Conservation (phyloP, 2,113 vertebrate species). For the Crypturellus undulatus region DNA sequence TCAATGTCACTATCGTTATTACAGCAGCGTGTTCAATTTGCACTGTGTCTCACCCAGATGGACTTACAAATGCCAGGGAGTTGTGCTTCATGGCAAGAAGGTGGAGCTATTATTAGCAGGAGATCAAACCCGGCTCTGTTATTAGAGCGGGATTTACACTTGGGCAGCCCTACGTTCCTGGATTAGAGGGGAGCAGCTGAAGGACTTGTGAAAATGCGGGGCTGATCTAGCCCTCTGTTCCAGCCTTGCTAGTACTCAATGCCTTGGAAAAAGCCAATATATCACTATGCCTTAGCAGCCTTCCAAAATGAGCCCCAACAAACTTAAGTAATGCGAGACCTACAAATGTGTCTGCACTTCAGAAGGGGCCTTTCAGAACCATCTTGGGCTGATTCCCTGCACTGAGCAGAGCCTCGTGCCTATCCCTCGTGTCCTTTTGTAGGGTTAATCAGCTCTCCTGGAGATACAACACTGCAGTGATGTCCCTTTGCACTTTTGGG, state of each 20-base stretch:
- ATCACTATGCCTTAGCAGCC: background rate
- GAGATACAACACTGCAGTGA: background rate
- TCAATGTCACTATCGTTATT: background rate
- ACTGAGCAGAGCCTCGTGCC: background rate
- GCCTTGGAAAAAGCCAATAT: background rate
- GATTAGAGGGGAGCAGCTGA: conserved; percentile 57
- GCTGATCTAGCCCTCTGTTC: background rate
- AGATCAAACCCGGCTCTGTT: conserved; percentile 44
- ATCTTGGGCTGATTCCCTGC: background rate
- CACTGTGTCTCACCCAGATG: background rate
- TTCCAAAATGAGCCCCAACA: background rate
- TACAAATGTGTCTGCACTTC: background rate
- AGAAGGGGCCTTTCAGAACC: background rate
- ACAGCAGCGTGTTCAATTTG: background rate
- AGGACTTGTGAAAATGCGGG: conserved; percentile 42
- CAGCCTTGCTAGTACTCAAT: background rate
- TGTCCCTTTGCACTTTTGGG: background rate
- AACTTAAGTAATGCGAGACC: background rate
- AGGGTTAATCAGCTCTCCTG: background rate
- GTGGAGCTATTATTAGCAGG: conserved; percentile 48
- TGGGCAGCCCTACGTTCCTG: background rate
- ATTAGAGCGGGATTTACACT: conserved; percentile 61
- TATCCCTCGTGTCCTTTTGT: background rate
- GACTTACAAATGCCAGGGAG: conserved; percentile 46
- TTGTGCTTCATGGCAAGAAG: conserved; percentile 1